Evolutionary conservation across 2,113 vertebrate species (phyloP).

Genomic region (Archilochus colubris): DNA sequence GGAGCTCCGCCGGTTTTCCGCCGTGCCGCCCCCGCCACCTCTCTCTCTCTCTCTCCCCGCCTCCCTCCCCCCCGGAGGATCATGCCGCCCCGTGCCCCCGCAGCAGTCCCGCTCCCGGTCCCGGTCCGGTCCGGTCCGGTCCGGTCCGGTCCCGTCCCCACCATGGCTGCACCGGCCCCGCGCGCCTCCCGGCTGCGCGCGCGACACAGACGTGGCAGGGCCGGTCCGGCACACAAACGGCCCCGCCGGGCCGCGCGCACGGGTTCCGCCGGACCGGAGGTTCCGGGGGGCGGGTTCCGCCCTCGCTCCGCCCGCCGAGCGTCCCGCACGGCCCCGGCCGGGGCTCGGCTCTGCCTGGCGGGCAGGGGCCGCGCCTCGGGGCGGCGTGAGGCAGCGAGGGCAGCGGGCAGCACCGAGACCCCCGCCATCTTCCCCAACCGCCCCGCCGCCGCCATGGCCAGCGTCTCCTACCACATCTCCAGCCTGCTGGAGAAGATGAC

Average conservation of each 20-base stretch:
- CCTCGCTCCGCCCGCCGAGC: not conserved
- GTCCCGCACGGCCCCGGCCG: not conserved
- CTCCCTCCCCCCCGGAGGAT: too few species aligned
- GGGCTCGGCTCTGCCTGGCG: too few species aligned
- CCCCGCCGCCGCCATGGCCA: conserved; percentile 83
- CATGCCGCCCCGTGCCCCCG: not conserved
- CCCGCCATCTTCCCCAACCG: conserved; percentile 71
- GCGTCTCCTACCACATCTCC: conserved; percentile 97
- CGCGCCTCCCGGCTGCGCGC: not conserved
- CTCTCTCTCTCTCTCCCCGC: too few species aligned
- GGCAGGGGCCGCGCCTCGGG: not conserved
- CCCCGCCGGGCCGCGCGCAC: not conserved
- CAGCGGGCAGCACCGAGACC: not conserved
- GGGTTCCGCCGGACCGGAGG: not conserved
- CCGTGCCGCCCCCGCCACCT: too few species aligned
- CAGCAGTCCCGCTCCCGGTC: too few species aligned
- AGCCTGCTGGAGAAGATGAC: conserved; percentile 99
- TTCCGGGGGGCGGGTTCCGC: not conserved
- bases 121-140: too few species aligned
- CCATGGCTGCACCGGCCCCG: not conserved
- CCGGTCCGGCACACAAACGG: not conserved
- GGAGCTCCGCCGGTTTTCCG: not conserved
- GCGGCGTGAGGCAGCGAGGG: not conserved
- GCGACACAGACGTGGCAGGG: conserved; percentile 59
- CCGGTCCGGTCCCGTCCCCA: not conserved